A percentile compares a stretch with the other conserved stretches of the same genome.
Conservation (phyloP, 2,113 vertebrate species). For the Ptychochromis oligacanthus region DNA sequence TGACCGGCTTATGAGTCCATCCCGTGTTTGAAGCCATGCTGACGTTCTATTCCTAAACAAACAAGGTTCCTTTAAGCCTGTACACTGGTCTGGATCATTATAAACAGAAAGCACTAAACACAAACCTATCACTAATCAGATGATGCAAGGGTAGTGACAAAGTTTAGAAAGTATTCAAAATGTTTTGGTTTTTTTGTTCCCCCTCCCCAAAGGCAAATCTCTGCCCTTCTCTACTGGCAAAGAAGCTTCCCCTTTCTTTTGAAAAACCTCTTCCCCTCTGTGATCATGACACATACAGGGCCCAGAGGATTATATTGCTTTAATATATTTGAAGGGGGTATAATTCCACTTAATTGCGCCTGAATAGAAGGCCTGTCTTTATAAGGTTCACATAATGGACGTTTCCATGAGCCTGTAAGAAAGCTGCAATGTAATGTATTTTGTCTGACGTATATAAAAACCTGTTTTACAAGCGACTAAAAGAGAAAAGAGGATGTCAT, state of each 20-base stretch:
- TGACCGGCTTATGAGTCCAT: background rate
- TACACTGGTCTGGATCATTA: background rate
- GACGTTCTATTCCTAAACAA: constrained; percentile 9
- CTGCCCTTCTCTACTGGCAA: background rate
- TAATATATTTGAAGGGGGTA: constrained; percentile 1
- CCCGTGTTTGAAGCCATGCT: background rate
- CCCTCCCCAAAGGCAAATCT: background rate
- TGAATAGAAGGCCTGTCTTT: background rate
- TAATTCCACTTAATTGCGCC: constrained; percentile 29
- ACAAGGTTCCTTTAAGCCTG: constrained; percentile 32
- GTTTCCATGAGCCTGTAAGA: constrained; percentile 21
- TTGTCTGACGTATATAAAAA: background rate
- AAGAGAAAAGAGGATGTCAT: background rate
- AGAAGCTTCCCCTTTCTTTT: background rate
- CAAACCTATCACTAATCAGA: background rate
- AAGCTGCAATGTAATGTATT: background rate
- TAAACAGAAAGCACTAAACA: constrained; percentile 21
- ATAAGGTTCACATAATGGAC: constrained; percentile 8
- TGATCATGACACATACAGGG: constrained; percentile 1
- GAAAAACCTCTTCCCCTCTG: background rate
- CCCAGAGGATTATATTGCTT: background rate
- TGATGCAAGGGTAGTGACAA: background rate
- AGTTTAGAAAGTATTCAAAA: background rate
- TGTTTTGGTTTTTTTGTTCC: background rate
- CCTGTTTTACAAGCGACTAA: background rate